Percentiles rank a stretch among this genome's conserved stretches.
These are phyloP conservation scores for Chionodraco myersi DNA, from an alignment of 2,113 vertebrate genomes.

Conservation along the genomic window DNA sequence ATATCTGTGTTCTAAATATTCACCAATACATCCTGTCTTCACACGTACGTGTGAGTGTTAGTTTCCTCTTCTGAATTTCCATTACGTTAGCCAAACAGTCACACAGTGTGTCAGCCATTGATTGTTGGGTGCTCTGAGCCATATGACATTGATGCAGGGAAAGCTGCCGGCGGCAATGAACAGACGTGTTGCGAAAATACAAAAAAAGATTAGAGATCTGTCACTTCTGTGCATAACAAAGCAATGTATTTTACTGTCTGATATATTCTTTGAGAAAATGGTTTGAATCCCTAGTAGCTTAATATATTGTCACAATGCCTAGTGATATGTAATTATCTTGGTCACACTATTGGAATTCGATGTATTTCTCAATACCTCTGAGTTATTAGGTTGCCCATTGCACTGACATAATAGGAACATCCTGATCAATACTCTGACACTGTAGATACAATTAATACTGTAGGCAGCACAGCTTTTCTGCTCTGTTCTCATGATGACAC, in stretches of 20 bases:
- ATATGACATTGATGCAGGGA: slow-evolving; percentile 67
- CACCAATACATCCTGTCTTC: background rate
- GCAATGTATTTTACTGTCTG: slow-evolving; percentile 3
- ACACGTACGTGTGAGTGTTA: slow-evolving; percentile 7
- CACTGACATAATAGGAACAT: slow-evolving; percentile 77
- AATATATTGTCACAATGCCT: slow-evolving; percentile 7
- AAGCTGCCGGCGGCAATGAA: slow-evolving; percentile 56
- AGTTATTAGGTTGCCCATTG: slow-evolving; percentile 70
- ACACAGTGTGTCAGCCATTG: slow-evolving; percentile 56
- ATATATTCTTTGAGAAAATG: background rate
- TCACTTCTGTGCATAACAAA: background rate
- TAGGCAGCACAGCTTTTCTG: background rate
- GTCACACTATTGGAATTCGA: slow-evolving; percentile 76
- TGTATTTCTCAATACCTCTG: slow-evolving; percentile 71
- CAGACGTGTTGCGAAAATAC: slow-evolving; percentile 17
- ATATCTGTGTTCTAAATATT: slow-evolving; percentile 27
- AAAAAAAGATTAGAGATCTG: background rate
- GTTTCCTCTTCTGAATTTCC: slow-evolving; percentile 60
- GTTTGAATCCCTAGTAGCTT: background rate
- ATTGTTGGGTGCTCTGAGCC: slow-evolving; percentile 58
- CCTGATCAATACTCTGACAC: slow-evolving; percentile 70
- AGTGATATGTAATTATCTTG: slow-evolving; percentile 37
- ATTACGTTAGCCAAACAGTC: slow-evolving; percentile 58
- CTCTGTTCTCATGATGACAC: slow-evolving; percentile 5
- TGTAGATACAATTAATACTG: slow-evolving; percentile 35